Percentiles rank a stretch among this genome's conserved stretches.
These are phyloP conservation scores for Cyclopterus lumpus DNA, from an alignment of 2,797 vertebrate species.

Conservation along the genomic window DNA sequence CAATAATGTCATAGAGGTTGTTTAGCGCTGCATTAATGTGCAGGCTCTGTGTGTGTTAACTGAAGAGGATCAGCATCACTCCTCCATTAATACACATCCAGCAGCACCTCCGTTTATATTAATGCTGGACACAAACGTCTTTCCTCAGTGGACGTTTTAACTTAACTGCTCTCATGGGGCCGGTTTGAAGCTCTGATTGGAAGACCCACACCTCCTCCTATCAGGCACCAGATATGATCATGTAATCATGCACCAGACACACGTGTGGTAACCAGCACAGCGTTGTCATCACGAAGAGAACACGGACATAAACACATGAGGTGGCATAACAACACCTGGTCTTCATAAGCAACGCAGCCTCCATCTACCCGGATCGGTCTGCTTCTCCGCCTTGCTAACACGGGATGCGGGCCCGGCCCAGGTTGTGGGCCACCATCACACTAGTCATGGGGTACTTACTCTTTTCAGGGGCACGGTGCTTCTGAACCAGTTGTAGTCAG, in stretches of 20 bases:
- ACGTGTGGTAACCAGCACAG: not conserved
- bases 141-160: not conserved
- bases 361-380: not conserved
- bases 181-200: not conserved
- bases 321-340: not conserved
- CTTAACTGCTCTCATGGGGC: not conserved
- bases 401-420: not conserved
- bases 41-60: too few species aligned
- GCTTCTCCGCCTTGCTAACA: not conserved
- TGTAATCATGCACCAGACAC: not conserved
- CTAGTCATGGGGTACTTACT: slow-evolving; percentile 78
- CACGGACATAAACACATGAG: not conserved
- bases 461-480: slow-evolving; percentile 97
- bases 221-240: not conserved
- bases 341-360: not conserved
- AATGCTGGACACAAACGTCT: not conserved
- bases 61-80: not conserved
- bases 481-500: slow-evolving; percentile 99
- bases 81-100: not conserved
- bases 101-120: not conserved
- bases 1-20: not conserved
- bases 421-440: not conserved
- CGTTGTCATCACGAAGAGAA: not conserved
- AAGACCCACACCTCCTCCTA: not conserved
- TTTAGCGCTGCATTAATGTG: not conserved